Base-by-base conservation (phyloP, 2,113 vertebrate species). In the Symphodus melops region DNA sequence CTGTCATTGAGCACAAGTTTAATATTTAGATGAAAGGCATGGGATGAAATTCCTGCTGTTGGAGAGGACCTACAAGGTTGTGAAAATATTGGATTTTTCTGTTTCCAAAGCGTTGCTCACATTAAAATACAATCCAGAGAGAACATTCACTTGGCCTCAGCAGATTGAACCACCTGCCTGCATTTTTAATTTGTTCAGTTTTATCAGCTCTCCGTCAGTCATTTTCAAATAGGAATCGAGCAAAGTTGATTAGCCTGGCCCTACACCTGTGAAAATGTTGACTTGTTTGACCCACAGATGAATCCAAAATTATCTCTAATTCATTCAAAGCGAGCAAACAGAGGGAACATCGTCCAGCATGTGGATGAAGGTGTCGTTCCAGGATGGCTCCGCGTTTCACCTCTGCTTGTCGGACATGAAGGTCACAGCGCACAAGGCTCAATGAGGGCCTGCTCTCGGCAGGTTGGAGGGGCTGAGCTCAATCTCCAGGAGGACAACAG, bases 391-490 rank as follows among this genome's bases (percentile, higher is more conserved):
- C 11, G 81, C 63, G 72, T 89, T 75, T 85, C 87, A 84, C 84
- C 90, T 89, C 63, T 49, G 74, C 75, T 81, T 83, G 88, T 86
- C 74, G 79, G 87, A 93, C 90, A 90, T 68, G 83, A 85, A 93
- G 89, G 91, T 91, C 88, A 73, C 46, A 66, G 79, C 85, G 52
- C 79, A 79, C 13, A 5, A n/a, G 66, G 82, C 75, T 80, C 19
- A 2, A 60, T 56, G 62, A 21, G 70, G 81, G 83, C 83, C 86
- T 83, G 77, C 86, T 85, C 77, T 74, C 72, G 13, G 79, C 83
- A 84, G 84, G 83, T 70, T 83, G 85, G 79, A 84, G 83, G 71
- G 74, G 72, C 70, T 72, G 87, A 81, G 72, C 72, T 87, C 74
- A 68, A 72, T 81, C 86, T 88, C 82, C 85, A 84, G 75, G 84